A percentile compares a stretch with the other conserved stretches of the same genome.
Evolutionary conservation across 2,888 invertebrate genomes (phyloP).

Genomic region (Steinernema hermaphroditum): DNA sequence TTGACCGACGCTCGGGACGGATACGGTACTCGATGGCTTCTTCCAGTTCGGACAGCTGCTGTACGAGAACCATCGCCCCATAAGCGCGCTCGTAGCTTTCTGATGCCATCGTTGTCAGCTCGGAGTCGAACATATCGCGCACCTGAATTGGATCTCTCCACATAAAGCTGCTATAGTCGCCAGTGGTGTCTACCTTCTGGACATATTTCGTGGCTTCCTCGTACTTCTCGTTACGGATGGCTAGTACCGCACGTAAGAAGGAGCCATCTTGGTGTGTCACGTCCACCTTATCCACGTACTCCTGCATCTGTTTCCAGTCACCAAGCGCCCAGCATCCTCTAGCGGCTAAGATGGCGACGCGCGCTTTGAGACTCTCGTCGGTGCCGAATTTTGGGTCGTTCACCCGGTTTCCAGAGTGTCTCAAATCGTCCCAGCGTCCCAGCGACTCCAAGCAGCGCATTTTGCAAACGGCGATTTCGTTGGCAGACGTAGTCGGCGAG

Average conservation of each 20-base stretch:
- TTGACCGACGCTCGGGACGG: constrained; percentile 81
- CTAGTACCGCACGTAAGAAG: constrained; percentile 89
- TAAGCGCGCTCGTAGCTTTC: constrained; percentile 89
- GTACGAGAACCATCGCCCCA: constrained; percentile 83
- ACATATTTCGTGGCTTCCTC: constrained; percentile 74
- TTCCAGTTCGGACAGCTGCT: constrained; percentile 93
- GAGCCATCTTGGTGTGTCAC: constrained; percentile 79
- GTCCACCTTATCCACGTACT: constrained; percentile 74
- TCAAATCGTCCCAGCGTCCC: constrained; percentile 81
- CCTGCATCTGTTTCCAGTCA: constrained; percentile 90
- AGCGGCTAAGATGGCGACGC: constrained; percentile 82
- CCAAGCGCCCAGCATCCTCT: constrained; percentile 94
- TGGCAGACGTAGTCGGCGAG: neutral
- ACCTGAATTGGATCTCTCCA: constrained; percentile 70
- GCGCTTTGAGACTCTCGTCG: constrained; percentile 48
- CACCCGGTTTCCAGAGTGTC: constrained; percentile 37
- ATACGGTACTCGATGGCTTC: constrained; percentile 95
- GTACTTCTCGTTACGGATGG: constrained; percentile 76
- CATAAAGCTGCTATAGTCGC: no score
- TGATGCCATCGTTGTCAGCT: constrained; percentile 91
- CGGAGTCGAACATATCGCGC: constrained; percentile 89
- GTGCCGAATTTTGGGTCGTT: constrained; percentile 54
- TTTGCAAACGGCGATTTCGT: constrained; percentile 71
- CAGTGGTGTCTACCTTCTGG: constrained; percentile 77
- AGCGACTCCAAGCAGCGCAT: constrained; percentile 94